Evolutionary conservation across 2,113 vertebrate species (phyloP), one percentile per base, ranked within the genome.

Genomic region (Ophiodon elongatus): DNA sequence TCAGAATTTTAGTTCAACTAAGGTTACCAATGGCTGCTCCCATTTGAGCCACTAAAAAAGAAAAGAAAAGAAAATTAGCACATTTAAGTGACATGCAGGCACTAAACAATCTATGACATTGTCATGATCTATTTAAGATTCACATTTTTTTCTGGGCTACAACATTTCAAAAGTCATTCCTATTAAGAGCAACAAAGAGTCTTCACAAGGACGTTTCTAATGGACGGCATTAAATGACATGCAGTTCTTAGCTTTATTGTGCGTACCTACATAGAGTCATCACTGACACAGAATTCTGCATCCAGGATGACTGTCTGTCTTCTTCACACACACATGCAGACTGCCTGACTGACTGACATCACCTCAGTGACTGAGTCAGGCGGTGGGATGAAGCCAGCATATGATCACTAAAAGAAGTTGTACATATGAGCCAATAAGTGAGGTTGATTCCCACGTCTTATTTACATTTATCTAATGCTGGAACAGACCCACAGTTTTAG

Each of bases 51-150:
- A 60, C 4, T 8, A 39, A 19, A n/a, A 31, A 35, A 21, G 11
- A 27, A 56, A 10, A 15, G 7, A 13, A 27, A 15, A 68, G 27
- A 59, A 50, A 2, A 31, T n/a, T 35, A 25, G 25, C 33, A 84
- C 31, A 79, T 57, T 71, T 15, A 74, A 72, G 1, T 50, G 75
- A 80, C 84, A 92, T 92, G 91, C 88, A 91, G 85, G 84, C 89
- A 83, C 75, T 69, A 88, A 79, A 76, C 83, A 17, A 67, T 79
- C 78, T 25, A 74, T 29, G 67, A 89, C 75, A 82, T 86, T 73
- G 82, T 79, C 31, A 21, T 64, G 76, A 83, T 87, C 84, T 25
- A 69, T 75, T 71, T 65, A 77, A 79, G 57, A 71, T 71, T 88
- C 73, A 92, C 80, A 84, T 81, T 77, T 60, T 86, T 83, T 87